A percentile compares a stretch with the other conserved stretches of the same genome.
phyloP scores from a whole-genome alignment of 1,140 invertebrate genomes.

The Charaxes varanes region DNA sequence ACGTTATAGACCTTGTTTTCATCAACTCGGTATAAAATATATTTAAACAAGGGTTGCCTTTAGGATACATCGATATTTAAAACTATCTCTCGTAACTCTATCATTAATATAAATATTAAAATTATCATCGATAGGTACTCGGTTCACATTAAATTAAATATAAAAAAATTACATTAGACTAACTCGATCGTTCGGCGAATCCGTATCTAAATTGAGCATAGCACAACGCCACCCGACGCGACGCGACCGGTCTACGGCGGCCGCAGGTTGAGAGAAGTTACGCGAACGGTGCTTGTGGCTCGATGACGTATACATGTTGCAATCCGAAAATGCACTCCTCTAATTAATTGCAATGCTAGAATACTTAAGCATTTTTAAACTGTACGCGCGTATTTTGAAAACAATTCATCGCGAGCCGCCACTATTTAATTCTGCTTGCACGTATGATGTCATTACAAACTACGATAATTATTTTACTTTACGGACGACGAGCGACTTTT shows the following conservation, averaged over 20 bases:
- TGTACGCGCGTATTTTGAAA: too few species aligned
- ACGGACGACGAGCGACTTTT: too few species aligned
- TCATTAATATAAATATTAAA: slow-evolving; percentile 73
- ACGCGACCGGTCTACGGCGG: slow-evolving; percentile 50
- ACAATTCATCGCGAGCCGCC: too few species aligned
- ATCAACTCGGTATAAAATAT: slow-evolving; percentile 46
- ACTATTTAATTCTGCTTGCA: too few species aligned
- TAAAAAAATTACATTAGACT: slow-evolving; percentile 58
- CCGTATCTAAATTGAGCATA: slow-evolving; percentile 73
- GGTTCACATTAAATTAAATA: slow-evolving; percentile 69
- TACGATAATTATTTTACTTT: too few species aligned
- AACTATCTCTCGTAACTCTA: slow-evolving; percentile 59
- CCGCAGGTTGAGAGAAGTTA: too few species aligned
- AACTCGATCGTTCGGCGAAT: slow-evolving; percentile 70
- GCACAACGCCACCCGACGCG: slow-evolving; percentile 70
- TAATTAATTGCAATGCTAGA: too few species aligned
- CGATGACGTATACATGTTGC: too few species aligned
- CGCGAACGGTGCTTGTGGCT: too few species aligned
- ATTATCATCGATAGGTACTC: slow-evolving; percentile 72
- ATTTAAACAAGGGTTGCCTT: slow-evolving; percentile 40
- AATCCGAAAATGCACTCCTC: too few species aligned
- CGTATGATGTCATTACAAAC: too few species aligned
- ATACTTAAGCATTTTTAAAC: too few species aligned
- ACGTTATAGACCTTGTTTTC: slow-evolving; percentile 40
- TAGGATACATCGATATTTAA: slow-evolving; percentile 44